These are phyloP conservation scores for Drosophila sp. DNA, from an alignment of 1,140 invertebrate species.

Conservation along the genomic window DNA sequence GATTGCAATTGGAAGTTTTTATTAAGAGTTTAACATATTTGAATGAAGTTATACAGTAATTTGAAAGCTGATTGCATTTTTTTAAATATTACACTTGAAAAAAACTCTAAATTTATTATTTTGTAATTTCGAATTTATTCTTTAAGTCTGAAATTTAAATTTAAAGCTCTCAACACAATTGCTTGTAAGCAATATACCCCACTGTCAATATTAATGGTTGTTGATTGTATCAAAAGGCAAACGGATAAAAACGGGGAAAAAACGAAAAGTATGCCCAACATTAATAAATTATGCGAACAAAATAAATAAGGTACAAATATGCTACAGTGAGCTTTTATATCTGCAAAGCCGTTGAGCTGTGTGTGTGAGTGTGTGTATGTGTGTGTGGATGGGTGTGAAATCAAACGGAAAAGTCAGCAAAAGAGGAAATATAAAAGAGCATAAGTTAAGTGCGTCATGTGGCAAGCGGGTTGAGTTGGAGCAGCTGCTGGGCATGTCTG, in stretches of 20 bases:
- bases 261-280: slow-evolving; percentile 34
- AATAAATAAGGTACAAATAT: slow-evolving; percentile 78
- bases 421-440: slow-evolving; percentile 65
- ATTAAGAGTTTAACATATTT: no score
- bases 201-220: neutral
- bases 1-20: no score
- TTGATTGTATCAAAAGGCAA: neutral
- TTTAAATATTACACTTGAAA: no score
- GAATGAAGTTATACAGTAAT: no score
- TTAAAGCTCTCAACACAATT: neutral
- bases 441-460: slow-evolving; percentile 67
- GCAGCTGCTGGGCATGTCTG: slow-evolving; percentile 19
- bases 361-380: slow-evolving; percentile 23
- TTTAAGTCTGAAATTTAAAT: no score
- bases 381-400: slow-evolving; percentile 48
- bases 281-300: slow-evolving; percentile 75
- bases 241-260: slow-evolving; percentile 1
- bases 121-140: no score
- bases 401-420: slow-evolving; percentile 67
- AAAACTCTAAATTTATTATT: no score
- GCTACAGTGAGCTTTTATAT: slow-evolving; percentile 42
- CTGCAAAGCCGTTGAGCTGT: slow-evolving; percentile 55
- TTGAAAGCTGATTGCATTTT: no score
- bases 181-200: neutral
- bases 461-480: slow-evolving; percentile 27